Percentiles rank a stretch among this genome's conserved stretches.
These are phyloP conservation scores for Plagiodera versicolora DNA, from an alignment of 2,888 invertebrate genomes.

Conservation along the genomic window DNA sequence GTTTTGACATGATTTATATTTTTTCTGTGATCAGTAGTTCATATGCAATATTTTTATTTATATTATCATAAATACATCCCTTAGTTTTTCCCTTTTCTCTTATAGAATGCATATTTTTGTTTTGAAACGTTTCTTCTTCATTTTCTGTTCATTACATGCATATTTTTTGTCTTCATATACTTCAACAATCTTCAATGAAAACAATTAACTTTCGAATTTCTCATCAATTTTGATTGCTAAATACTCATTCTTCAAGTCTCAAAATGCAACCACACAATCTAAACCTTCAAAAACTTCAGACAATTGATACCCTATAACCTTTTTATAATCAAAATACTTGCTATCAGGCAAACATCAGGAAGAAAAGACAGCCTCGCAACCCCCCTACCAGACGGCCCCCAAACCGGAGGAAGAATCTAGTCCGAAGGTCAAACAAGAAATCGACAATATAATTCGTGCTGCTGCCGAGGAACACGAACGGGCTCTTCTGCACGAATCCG, in stretches of 20 bases:
- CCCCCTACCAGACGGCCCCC: not conserved
- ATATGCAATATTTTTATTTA: too few species aligned
- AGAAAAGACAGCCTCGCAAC: slow-evolving; percentile 1
- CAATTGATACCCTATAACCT: not conserved
- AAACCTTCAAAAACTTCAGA: not conserved
- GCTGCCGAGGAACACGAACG: slow-evolving; percentile 50
- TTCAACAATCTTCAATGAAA: too few species aligned
- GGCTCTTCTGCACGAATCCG: slow-evolving; percentile 27
- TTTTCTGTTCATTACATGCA: too few species aligned
- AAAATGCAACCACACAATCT: not conserved
- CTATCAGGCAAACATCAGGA: slow-evolving; percentile 27
- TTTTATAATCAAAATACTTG: slow-evolving; percentile 12
- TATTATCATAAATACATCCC: too few species aligned
- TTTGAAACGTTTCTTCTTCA: too few species aligned
- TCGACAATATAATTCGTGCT: slow-evolving; percentile 50
- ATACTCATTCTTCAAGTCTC: not conserved
- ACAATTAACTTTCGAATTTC: too few species aligned
- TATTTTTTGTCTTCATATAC: too few species aligned
- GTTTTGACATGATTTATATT: too few species aligned
- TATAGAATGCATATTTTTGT: too few species aligned
- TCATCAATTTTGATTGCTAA: too few species aligned
- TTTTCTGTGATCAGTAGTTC: too few species aligned
- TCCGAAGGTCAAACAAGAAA: slow-evolving; percentile 41
- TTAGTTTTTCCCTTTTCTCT: too few species aligned
- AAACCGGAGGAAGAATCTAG: slow-evolving; percentile 19